phyloP scores from a whole-genome alignment of 2,797 vertebrate genomes.

The Eupleurogrammus muticus region DNA sequence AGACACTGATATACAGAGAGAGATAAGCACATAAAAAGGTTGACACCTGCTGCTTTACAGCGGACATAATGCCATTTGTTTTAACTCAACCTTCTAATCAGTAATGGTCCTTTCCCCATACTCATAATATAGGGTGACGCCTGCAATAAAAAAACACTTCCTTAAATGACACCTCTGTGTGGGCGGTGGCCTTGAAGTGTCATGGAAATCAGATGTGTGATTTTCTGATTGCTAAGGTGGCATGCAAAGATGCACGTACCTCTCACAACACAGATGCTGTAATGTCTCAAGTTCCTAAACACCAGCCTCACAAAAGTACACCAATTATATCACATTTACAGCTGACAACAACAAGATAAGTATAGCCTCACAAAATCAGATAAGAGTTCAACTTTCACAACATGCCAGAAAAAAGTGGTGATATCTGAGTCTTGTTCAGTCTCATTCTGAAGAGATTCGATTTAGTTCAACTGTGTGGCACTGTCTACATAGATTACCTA shows the following conservation, averaged over 20 bases:
- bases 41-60: too few species aligned
- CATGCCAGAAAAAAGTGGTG: neutral
- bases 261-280: neutral
- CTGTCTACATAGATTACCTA: neutral
- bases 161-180: too few species aligned
- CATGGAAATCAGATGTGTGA: neutral
- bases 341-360: neutral
- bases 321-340: neutral
- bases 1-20: neutral
- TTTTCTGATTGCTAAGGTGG: neutral
- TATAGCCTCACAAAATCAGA: neutral
- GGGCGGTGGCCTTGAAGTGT: neutral
- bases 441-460: neutral
- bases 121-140: neutral
- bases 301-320: neutral
- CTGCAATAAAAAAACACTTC: neutral
- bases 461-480: neutral
- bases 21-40: neutral
- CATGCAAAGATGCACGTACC: neutral
- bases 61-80: too few species aligned
- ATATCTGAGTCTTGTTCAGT: too few species aligned
- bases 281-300: neutral
- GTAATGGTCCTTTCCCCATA: neutral
- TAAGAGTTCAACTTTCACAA: neutral
- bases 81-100: neutral